Base-by-base conservation (phyloP, 2,888 invertebrate species). In the Mythimna impura region DNA sequence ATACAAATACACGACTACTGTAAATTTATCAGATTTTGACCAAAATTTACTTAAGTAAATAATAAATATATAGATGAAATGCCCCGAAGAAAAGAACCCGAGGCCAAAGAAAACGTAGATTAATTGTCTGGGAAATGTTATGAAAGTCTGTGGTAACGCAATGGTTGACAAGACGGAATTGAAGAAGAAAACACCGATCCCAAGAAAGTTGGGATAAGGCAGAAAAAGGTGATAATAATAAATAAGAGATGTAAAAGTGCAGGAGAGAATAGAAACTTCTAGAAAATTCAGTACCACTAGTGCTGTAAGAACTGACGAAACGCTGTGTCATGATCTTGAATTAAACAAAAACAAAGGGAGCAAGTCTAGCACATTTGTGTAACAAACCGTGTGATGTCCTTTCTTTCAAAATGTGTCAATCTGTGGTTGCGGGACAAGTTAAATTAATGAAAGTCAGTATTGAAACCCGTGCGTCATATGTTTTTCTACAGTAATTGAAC, bases 401-500 rank as follows among this genome's bases (percentile, higher is more conserved):
- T 67, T 76, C 40, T 57, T 17, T 60, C 7, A 17, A 54, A 68
- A 52, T 69, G 47, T 62, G 36, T 54, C 61, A 72, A 14, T 22
- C 20, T 8, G 47, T n/a, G 69, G 60, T 60, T 43, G 43, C 0
- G 14, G 8, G 0, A 43, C 58, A 12, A 40, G 40, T 47, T 34
- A 60, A 60, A 47, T 17, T 47, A 40, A 17, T 36, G 7, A 40
- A 52, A 40, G 57, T 52, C 36, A 67, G 22, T 34, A 22, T 17
- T 47, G 47, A 43, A 69, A 62, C 61, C 34, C 47, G 12, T 50
- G 36, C 55, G 25, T 70, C 70, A 70, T n/a, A 52, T 17, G n/a
- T 36, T 55, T 36, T 69, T 62, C 36, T 47, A 8, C 20, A 34
- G 17, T 60, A 20, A 40, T 25, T 52, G 5, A 43, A 55, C 10